Percentiles rank a stretch among this genome's conserved stretches.
Evolutionary conservation across 2,888 invertebrate species (phyloP).

Genomic region (Drosophila paranaensis): DNA sequence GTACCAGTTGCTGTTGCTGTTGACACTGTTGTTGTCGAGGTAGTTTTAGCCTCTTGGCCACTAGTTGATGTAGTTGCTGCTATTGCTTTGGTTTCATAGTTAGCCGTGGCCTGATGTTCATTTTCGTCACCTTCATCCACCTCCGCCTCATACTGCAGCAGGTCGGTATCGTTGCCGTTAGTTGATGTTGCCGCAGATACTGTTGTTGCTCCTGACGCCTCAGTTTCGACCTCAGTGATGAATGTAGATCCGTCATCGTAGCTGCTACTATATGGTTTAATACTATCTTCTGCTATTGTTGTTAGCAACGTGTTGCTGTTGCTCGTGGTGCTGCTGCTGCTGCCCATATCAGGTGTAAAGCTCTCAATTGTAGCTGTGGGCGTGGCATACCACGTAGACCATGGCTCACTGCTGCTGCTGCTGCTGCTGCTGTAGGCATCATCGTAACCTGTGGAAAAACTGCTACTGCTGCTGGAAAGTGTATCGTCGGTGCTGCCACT

Average conservation of each 20-base stretch:
- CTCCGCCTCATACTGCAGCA: conserved; percentile 58
- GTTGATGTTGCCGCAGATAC: conserved; percentile 39
- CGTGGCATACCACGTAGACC: conserved; percentile 66
- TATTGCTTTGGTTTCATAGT: conserved; percentile 75
- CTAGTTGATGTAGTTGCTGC: conserved; percentile 20
- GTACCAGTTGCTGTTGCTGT: conserved; percentile 33
- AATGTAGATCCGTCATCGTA: conserved; percentile 62
- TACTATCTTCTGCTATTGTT: conserved; percentile 69
- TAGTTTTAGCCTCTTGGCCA: conserved; percentile 27
- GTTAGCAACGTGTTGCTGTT: conserved; percentile 53
- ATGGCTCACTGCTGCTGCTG: conserved; percentile 58
- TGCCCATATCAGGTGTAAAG: conserved; percentile 45
- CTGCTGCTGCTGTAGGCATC: conserved; percentile 52
- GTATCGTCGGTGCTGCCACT: conserved; percentile 34
- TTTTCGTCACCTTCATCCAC: conserved; percentile 49
- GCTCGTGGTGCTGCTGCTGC: conserved; percentile 49
- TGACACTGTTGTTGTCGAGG: conserved; percentile 32
- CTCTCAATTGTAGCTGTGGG: conserved; percentile 62
- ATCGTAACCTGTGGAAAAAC: conserved; percentile 50
- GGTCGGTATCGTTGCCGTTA: conserved; percentile 58
- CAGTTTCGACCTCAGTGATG: conserved; percentile 62
- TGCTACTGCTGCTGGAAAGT: conserved; percentile 44
- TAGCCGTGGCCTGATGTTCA: conserved; percentile 55
- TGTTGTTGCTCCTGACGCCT: conserved; percentile 50
- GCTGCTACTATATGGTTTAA: conserved; percentile 55